Percentiles rank a stretch among this genome's conserved stretches.
phyloP scores from a whole-genome alignment of 2,888 invertebrate genomes.

The Kuschelorhynchus macadamiae region DNA sequence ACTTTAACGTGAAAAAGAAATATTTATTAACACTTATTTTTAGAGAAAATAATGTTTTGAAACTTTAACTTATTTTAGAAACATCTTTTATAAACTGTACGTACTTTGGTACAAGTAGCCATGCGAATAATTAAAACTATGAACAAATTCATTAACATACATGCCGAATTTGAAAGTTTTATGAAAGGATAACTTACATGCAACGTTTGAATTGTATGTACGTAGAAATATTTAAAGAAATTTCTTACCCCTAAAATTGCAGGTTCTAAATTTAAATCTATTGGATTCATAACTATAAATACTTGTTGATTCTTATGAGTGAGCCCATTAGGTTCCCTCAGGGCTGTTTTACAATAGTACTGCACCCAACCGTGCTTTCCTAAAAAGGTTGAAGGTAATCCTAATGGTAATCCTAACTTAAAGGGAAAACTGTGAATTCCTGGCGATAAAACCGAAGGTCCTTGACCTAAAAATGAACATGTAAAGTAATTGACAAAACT shows the following conservation, averaged over 20 bases:
- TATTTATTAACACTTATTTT: no score
- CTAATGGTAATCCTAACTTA: conserved; percentile 90
- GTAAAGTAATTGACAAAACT: conserved; percentile 27
- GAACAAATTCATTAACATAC: no score
- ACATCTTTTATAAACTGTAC: no score
- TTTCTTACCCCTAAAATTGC: conserved; percentile 85
- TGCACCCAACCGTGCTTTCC: conserved; percentile 97
- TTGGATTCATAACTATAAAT: conserved; percentile 97
- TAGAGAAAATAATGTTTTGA: no score
- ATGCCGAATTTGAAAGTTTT: no score
- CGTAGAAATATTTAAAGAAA: background rate
- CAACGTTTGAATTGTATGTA: no score
- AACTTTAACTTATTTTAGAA: no score
- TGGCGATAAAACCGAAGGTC: conserved; percentile 86
- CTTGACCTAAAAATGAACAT: conserved; percentile 75
- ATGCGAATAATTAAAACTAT: no score
- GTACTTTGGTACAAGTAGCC: no score
- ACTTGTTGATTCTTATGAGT: conserved; percentile 97
- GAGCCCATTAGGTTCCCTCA: conserved; percentile 88
- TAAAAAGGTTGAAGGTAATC: conserved; percentile 92
- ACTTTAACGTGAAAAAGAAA: no score
- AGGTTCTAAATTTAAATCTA: conserved; percentile 92
- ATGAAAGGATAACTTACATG: no score
- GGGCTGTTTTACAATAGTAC: conserved; percentile 92
- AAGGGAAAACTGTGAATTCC: conserved; percentile 97